Conservation (phyloP, 2,888 invertebrate genomes). For the Archips xylosteana region DNA sequence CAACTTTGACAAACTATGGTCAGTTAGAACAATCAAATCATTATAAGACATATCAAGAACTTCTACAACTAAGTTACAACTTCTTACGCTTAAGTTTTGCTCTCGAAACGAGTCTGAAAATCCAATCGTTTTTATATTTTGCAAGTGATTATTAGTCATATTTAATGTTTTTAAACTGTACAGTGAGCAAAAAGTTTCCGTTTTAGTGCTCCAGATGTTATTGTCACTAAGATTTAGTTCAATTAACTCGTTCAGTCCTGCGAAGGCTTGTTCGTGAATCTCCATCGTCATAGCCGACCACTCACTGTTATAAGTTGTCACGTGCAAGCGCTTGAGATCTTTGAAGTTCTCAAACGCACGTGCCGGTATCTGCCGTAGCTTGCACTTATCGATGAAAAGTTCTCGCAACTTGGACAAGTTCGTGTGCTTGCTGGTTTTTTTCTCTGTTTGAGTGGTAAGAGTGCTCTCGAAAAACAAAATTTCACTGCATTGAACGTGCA, state of each 20-base stretch:
- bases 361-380: slow-evolving; percentile 90
- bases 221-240: slow-evolving; percentile 90
- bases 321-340: slow-evolving; percentile 88
- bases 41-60: slow-evolving; percentile 90
- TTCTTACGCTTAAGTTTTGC: slow-evolving; percentile 85
- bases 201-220: slow-evolving; percentile 91
- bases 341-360: slow-evolving; percentile 89
- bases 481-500: slow-evolving; percentile 90
- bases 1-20: slow-evolving; percentile 89
- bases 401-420: slow-evolving; percentile 88
- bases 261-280: slow-evolving; percentile 88
- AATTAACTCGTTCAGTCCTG: slow-evolving; percentile 88
- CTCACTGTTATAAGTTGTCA: slow-evolving; percentile 91
- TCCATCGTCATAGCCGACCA: slow-evolving; percentile 93
- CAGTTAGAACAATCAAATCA: slow-evolving; percentile 89
- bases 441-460: slow-evolving; percentile 81
- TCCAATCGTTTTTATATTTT: slow-evolving; percentile 90
- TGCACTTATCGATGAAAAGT: slow-evolving; percentile 90
- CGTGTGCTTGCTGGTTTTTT: slow-evolving; percentile 80
- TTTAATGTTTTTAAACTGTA: slow-evolving; percentile 89
- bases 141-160: slow-evolving; percentile 91
- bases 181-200: slow-evolving; percentile 89
- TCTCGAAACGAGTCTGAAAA: slow-evolving; percentile 89
- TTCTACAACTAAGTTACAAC: slow-evolving; percentile 89
- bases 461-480: slow-evolving; percentile 91